Base-by-base conservation (phyloP, 2,797 vertebrate species). In the Karalla daura region DNA sequence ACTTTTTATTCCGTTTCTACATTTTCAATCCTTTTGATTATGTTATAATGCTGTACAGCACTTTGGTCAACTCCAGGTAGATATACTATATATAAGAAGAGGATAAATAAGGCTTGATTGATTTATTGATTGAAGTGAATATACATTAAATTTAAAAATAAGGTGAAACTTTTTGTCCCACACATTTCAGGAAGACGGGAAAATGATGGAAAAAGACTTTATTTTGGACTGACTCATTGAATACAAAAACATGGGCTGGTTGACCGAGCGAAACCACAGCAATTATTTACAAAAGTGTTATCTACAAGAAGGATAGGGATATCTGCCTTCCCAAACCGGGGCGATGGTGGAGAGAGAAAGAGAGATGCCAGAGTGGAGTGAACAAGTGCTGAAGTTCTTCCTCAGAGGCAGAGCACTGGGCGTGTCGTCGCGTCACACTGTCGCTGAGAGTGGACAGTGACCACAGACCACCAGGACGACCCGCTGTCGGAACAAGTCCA, bases 211-310 rank as follows among this genome's bases (percentile, higher is more conserved):
- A 85, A 87, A 60, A 74, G 71, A 7, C 66, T 88, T 87, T 85
- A 91, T 92, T 91, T 82, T 63, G 56, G 63, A 76, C 59, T 70
- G 73, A 83, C 66, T 80, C 21, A 60, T 52, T 70, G 81, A 81
- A 84, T 91, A 91, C 81, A 92, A 91, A 91, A 91, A 85, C 62
- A 85, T 39, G 54, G 47, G 49, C 35, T 45, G 65, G 50, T n/a
- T 30, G 52, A 87, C 63, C 68, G 51, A 40, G 52, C 1, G 45
- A 63, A 63, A 78, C 74, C 79, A 87, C 78, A 80, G 60, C 41
- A 81, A 84, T 65, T 93, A 93, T 93, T 91, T 93, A 93, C 91
- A 93, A 84, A 83, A 77, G 66, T 0, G 56, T 87, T 89, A 93
- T 93, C 91, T 93, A 93, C 91, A 93, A 86, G 62, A 61, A 56